A percentile compares a stretch with the other conserved stretches of the same genome.
Conservation (phyloP, 2,797 vertebrate genomes). For the Benthosema pterotum region DNA sequence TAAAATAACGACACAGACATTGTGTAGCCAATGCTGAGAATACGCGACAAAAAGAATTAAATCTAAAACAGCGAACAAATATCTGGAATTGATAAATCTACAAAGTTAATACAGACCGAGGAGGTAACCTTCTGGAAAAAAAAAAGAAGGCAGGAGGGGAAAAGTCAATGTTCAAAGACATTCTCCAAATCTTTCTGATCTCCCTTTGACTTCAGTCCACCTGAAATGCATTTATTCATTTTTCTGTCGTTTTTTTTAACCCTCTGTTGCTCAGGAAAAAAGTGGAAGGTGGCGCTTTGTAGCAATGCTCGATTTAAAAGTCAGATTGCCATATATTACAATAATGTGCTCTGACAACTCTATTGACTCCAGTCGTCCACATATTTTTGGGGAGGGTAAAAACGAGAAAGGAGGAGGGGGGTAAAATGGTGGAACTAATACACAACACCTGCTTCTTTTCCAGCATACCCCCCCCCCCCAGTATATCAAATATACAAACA, state of each 20-base stretch:
- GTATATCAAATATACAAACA: slow-evolving; percentile 75
- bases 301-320: slow-evolving; percentile 62
- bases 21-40: background rate
- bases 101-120: slow-evolving; percentile 39
- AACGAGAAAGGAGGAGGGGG: background rate
- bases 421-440: slow-evolving; percentile 72
- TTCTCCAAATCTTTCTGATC: slow-evolving; percentile 50
- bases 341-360: slow-evolving; percentile 68
- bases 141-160: slow-evolving; percentile 25
- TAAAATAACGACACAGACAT: too few relatives aligned
- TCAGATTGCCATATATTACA: slow-evolving; percentile 59
- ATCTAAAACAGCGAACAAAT: slow-evolving; percentile 17
- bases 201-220: slow-evolving; percentile 48
- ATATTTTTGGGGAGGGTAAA: slow-evolving; percentile 28
- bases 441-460: slow-evolving; percentile 77
- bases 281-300: slow-evolving; percentile 49
- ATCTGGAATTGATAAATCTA: slow-evolving; percentile 44
- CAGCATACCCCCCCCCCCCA: slow-evolving; percentile 64
- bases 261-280: slow-evolving; percentile 36
- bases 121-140: slow-evolving; percentile 9
- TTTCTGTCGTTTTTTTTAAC: background rate
- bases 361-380: slow-evolving; percentile 53
- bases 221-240: slow-evolving; percentile 57
- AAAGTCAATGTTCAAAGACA: slow-evolving; percentile 54
- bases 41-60: slow-evolving; percentile 29